phyloP scores from a whole-genome alignment of 2,113 vertebrate genomes.

The Seriola quinqueradiata region DNA sequence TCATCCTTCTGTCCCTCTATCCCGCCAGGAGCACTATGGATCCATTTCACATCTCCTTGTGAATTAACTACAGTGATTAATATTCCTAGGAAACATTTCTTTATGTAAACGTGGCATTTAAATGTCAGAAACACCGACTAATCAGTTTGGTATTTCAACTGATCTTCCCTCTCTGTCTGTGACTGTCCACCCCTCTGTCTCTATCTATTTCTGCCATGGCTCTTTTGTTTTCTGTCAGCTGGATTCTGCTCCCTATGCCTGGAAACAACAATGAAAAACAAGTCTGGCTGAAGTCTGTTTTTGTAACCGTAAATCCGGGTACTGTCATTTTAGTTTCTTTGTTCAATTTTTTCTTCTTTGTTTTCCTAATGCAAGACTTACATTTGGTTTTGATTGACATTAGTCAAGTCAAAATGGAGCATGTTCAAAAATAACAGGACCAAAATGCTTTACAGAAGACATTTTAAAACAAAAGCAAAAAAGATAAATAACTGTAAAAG shows the following conservation, averaged over 20 bases:
- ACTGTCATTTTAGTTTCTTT: neutral
- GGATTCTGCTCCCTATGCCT: conserved; percentile 21
- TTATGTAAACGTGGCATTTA: conserved; percentile 83
- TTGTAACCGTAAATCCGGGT: neutral
- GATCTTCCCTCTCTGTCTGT: conserved; percentile 62
- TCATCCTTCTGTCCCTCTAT: conserved; percentile 19
- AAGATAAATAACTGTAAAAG: neutral
- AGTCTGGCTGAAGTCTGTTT: conserved; percentile 6
- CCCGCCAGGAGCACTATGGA: conserved; percentile 16
- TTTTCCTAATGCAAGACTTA: neutral
- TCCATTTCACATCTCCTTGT: conserved; percentile 42
- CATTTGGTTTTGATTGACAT: neutral
- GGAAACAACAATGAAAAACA: conserved; percentile 15
- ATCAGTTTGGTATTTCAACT: conserved; percentile 80
- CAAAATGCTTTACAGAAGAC: too few species aligned
- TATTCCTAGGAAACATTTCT: conserved; percentile 77
- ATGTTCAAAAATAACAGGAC: too few species aligned
- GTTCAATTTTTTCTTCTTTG: neutral
- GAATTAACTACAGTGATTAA: conserved; percentile 73
- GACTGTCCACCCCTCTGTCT: conserved; percentile 63
- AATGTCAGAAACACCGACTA: conserved; percentile 78
- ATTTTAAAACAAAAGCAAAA: neutral
- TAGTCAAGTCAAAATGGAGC: neutral
- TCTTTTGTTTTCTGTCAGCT: conserved; percentile 54
- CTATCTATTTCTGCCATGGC: conserved; percentile 51